These are phyloP conservation scores for Eristalinus sepulchralis DNA, from an alignment of 2,888 invertebrate species.

Conservation along the genomic window DNA sequence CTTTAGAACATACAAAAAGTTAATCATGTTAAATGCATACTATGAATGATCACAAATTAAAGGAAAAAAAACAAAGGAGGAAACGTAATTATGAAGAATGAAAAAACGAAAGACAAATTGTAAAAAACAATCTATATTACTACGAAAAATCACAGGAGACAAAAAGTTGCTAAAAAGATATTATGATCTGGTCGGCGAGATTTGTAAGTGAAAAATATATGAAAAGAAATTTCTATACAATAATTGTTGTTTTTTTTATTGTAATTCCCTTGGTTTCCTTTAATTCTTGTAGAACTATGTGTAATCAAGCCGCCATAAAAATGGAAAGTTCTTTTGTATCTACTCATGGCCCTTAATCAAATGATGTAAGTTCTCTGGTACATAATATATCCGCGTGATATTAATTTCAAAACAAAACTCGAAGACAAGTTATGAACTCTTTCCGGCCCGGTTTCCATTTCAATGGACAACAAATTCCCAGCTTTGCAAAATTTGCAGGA, in stretches of 20 bases:
- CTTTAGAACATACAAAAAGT: conserved; percentile 12
- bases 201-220: conserved; percentile 53
- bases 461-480: no score
- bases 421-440: no score
- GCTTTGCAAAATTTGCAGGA: no score
- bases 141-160: conserved; percentile 26
- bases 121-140: conserved; percentile 47
- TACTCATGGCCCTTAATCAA: no score
- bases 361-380: no score
- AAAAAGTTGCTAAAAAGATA: conserved; percentile 31
- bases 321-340: no score
- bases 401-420: no score
- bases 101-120: conserved; percentile 27
- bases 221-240: conserved; percentile 55
- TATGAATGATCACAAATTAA: conserved; percentile 21
- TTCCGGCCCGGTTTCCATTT: no score
- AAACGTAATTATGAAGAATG: conserved; percentile 42
- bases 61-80: conserved; percentile 33
- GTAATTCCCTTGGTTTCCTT: not conserved
- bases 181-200: conserved; percentile 45
- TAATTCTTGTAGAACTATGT: not conserved
- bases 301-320: no score
- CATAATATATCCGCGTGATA: no score
- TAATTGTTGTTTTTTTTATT: conserved; percentile 13
- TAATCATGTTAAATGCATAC: conserved; percentile 53